Base-by-base conservation (phyloP, 2,888 invertebrate genomes). In the Dysmachus trigonus region DNA sequence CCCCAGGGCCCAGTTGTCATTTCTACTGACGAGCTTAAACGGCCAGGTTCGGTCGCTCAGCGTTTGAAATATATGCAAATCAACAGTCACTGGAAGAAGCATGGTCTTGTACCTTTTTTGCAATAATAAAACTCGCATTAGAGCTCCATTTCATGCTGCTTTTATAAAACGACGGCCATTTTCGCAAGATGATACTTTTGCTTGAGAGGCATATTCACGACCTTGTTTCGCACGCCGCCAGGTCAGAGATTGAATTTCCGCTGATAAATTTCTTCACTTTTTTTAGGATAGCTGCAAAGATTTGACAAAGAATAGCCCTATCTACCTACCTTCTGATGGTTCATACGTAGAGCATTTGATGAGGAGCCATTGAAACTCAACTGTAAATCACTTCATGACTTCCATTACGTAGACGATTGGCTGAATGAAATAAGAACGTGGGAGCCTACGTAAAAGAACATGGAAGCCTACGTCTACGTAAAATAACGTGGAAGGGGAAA, bases 51-150 rank as follows among this genome's bases (percentile, higher is more conserved):
- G 27, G 30, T 6, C 8, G 35, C 41, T 31, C 27, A n/a, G 10
- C 72, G 38, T 72, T 18, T 27, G 13, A 83, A 72, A 71, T 72
- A 18, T 83, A 83, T 83, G 83, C 83, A 83, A 83, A 83, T 83
- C 83, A 83, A 41, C 27, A 72, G 72, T 41, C 22, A 41, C 33
- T 83, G 10, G n/a, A 15, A 47, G 53, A 18, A 62, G 22, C 30
- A 77, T 47, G 18, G 71, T 51, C 22, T 13, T 30, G 71, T 72
- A 22, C 62, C 72, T 72, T 83, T 83, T 83, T 83, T 72, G 41
- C 72, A 83, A 72, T 83, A 72, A 83, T 83, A 83, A 83, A 83
- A 83, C 15, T 83, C 83, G 33, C 83, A 83, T 83, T 83, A 83
- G 83, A 83, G 83, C 83, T 33, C 81, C 83, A 83, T 83, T 81